These are phyloP conservation scores for Orbicella faveolata DNA, from an alignment of 64 coral and sea anemone genomes.

Conservation along the genomic window DNA sequence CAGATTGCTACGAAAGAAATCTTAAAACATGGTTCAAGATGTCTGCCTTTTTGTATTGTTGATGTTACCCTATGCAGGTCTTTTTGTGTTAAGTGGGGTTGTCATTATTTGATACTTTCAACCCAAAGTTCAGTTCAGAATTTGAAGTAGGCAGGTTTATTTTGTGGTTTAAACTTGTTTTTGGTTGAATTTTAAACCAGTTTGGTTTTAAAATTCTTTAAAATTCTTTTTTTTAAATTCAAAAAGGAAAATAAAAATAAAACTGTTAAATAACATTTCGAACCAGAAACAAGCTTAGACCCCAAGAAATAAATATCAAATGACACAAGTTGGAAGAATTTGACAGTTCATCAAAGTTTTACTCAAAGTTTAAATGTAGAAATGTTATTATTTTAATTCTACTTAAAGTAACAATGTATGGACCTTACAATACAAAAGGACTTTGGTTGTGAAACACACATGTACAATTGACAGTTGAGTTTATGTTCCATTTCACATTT, in stretches of 20 bases:
- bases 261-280: conserved; percentile 12
- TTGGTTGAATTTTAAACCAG: conserved; percentile 20
- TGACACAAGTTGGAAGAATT: not conserved
- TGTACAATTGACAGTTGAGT: not conserved
- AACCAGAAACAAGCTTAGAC: conserved; percentile 18
- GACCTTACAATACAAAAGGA: conserved; percentile 12
- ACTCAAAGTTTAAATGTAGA: conserved; percentile 9
- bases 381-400: conserved; percentile 21
- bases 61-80: conserved; percentile 19
- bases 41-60: conserved; percentile 18
- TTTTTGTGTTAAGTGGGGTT: conserved; percentile 24
- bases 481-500: conserved; percentile 21
- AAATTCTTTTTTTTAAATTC: not conserved
- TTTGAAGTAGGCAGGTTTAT: conserved; percentile 19
- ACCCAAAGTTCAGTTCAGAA: not conserved
- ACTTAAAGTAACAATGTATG: conserved; percentile 15
- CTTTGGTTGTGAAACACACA: conserved; percentile 5
- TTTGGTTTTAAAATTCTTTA: not conserved
- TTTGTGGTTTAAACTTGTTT: conserved; percentile 23
- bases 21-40: conserved; percentile 3
- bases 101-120: too few relatives aligned
- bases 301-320: conserved; percentile 12
- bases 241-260: conserved; percentile 11
- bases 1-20: not conserved
- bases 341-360: not conserved